A percentile compares a stretch with the other conserved stretches of the same genome.
Evolutionary conservation across 2,888 invertebrate species (phyloP).

Genomic region (Andrena flavipes): DNA sequence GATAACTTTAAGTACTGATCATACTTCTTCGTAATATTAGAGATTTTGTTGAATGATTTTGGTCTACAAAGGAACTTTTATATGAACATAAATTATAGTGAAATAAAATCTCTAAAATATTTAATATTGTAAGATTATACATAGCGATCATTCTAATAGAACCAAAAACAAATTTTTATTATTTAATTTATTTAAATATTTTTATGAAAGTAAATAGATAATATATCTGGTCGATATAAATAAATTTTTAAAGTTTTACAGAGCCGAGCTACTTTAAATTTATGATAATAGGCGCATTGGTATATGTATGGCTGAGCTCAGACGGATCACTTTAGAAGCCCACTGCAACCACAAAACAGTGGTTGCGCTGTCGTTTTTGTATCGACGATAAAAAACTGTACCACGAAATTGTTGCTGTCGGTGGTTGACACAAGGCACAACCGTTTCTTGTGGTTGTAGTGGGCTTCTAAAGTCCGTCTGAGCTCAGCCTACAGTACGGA

Average conservation of each 20-base stretch:
- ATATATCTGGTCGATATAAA: slow-evolving; percentile 2
- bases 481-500: background rate
- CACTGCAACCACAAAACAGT: no score
- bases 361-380: no score
- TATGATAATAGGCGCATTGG: background rate
- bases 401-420: no score
- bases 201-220: slow-evolving; percentile 4
- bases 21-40: no score
- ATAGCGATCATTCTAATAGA: background rate
- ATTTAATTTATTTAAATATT: slow-evolving; percentile 3
- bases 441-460: no score
- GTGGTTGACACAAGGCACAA: no score
- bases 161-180: background rate
- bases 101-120: slow-evolving; percentile 3
- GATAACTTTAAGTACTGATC: no score
- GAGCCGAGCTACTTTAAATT: slow-evolving; percentile 7
- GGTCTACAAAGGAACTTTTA: background rate
- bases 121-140: slow-evolving; percentile 13
- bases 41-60: slow-evolving; percentile 10
- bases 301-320: background rate
- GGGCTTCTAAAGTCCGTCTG: no score
- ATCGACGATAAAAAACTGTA: no score
- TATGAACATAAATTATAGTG: background rate
- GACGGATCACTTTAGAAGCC: no score
- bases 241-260: slow-evolving; percentile 12